Conservation (phyloP, 2,113 vertebrate genomes). For the mouse (Mus musculus) region GRCm39 chr2:169696501-169697000, state of each 20-base stretch:
- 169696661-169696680: background rate
- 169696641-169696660: background rate
- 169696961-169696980: background rate
- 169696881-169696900: background rate
- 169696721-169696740: background rate
- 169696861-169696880: background rate
- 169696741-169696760: background rate
- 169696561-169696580: background rate
- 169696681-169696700: too few relatives aligned
- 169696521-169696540: background rate
- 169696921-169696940: background rate
- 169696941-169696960: background rate
- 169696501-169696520: too few relatives aligned
- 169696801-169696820: background rate
- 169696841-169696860: background rate
- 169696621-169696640: background rate
- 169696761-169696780: slow-evolving; percentile 30
- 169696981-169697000: background rate
- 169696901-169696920: rapidly evolving
- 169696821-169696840: background rate
- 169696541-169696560: background rate
- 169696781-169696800: background rate
- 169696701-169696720: background rate
- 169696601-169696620: too few relatives aligned
- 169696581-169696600: too few relatives aligned